Evolutionary conservation across 2,888 invertebrate species (phyloP).

Genomic region (Plagodis dolabraria): DNA sequence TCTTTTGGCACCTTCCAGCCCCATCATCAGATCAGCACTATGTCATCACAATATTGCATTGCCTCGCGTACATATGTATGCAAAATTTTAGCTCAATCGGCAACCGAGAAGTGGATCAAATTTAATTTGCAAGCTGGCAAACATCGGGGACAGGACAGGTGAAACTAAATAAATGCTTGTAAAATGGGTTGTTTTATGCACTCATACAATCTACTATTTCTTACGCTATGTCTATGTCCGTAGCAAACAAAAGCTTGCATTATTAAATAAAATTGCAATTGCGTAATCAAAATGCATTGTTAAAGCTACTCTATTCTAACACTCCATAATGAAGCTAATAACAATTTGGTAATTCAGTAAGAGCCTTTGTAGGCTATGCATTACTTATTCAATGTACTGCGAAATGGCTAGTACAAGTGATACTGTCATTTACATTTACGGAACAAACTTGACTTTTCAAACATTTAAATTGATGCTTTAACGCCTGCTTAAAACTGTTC

Average conservation of each 20-base stretch:
- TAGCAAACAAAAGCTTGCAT: not conserved
- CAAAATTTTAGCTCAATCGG: too few relatives aligned
- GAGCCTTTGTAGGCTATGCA: not conserved
- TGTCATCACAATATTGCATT: too few relatives aligned
- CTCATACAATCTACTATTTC: not conserved
- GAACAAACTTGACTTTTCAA: not conserved
- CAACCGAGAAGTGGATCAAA: too few relatives aligned
- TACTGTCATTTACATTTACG: not conserved
- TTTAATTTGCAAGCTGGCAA: too few relatives aligned
- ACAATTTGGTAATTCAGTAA: not conserved
- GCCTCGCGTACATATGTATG: too few relatives aligned
- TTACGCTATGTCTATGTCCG: not conserved
- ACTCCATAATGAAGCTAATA: not conserved
- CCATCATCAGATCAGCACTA: too few relatives aligned
- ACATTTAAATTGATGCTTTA: too few relatives aligned
- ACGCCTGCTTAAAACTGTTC: too few relatives aligned
- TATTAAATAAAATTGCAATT: not conserved
- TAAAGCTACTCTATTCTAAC: not conserved
- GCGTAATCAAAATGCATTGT: conserved; percentile 3
- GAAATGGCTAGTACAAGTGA: not conserved
- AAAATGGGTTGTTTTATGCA: too few relatives aligned
- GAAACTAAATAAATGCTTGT: too few relatives aligned
- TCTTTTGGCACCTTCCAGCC: too few relatives aligned
- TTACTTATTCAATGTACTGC: conserved; percentile 6
- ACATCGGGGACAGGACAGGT: too few relatives aligned